Base-by-base conservation (phyloP, 2,888 invertebrate species). In the Halictus ligatus region DNA sequence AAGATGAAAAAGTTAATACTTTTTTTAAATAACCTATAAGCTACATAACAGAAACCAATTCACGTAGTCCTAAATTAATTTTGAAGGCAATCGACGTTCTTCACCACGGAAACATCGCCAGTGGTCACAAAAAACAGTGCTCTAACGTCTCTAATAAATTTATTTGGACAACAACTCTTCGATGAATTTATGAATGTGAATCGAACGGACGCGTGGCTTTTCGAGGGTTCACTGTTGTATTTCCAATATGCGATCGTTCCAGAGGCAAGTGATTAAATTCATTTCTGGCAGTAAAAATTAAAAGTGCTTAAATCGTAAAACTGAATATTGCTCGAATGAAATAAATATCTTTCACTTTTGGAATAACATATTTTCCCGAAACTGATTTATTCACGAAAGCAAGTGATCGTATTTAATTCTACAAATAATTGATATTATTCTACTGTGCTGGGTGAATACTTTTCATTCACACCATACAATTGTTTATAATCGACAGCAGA, bases 201-300 rank as follows among this genome's bases (percentile, higher is more conserved):
- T 40, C 94, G 94, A 92, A 93, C 92, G 13, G 94, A 95, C 81
- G 89, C 92, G 40, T 95, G 95, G 95, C 91, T 95, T 29, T 90
- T 94, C 75, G 95, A 95, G 89, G 96, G 96, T 13, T 96, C 96
- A 76, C 95, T 96, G 50, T 93, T 95, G 48, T 96, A 96, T 91
- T 94, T 96, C 35, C 96, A 96, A 88, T 96, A 96, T 86, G 89
- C 93, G 3, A 78, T 94, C 7, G 76, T 91, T 8, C 76, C 89
- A 79, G 90, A 95, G 95, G 87, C 93, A 95, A 89, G 93, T 25
- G 67, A 81, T 48, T 60, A 25, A 74, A 81, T 75, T 75, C 12
- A 50, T 25, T 40, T 40, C 21, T 40, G 1, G 40, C 12, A 18
- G 0, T 29, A 64, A 18, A 29, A 13, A 15, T 64, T 29, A 64